Evolutionary conservation across 2,113 vertebrate species (phyloP).

Genomic region (Coptodon rendalli): DNA sequence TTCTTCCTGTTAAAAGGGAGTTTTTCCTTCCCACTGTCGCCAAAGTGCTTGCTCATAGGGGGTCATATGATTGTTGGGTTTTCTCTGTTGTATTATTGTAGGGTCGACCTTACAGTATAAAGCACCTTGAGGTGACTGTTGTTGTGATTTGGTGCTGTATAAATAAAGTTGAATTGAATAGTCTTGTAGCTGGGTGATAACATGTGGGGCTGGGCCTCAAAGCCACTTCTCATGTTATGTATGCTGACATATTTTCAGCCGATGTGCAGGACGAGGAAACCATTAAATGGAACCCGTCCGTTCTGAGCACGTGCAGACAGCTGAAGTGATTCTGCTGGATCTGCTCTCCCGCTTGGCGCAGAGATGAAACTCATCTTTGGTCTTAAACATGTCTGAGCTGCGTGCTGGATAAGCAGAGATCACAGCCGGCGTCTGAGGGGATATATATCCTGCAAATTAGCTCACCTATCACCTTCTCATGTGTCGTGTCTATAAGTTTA

Average conservation of each 20-base stretch:
- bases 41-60: not conserved
- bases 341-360: not conserved
- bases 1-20: not conserved
- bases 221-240: not conserved
- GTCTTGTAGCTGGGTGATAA: not conserved
- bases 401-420: not conserved
- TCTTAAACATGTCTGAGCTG: not conserved
- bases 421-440: not conserved
- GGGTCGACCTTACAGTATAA: rapidly evolving
- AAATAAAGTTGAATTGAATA: not conserved
- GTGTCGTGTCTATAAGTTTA: not conserved
- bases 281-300: not conserved
- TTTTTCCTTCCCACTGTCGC: not conserved
- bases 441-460: not conserved
- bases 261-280: not conserved
- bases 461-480: not conserved
- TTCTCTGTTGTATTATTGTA: not conserved
- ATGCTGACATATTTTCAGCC: not conserved
- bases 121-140: not conserved
- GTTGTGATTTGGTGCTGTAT: not conserved
- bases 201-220: not conserved
- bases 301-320: not conserved
- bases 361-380: not conserved
- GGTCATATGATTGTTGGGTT: not conserved
- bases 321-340: not conserved